Conservation (phyloP, 2,888 invertebrate genomes). For the Mythimna lalbum region DNA sequence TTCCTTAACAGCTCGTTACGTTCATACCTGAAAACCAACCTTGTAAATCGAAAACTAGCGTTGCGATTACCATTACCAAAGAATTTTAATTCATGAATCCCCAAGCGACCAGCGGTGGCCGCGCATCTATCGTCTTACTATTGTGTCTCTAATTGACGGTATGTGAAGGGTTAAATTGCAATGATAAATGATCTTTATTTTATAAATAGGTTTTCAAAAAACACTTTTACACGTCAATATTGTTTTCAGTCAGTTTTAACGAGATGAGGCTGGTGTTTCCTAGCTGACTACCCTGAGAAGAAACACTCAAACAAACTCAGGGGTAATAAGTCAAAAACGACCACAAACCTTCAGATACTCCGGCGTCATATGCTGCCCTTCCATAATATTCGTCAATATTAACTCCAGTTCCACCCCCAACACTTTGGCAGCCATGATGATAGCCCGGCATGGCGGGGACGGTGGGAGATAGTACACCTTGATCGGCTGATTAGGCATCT, state of each 20-base stretch:
- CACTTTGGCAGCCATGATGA: conserved; percentile 91
- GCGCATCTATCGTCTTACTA: too few species aligned
- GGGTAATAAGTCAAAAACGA: neutral
- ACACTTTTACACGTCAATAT: too few species aligned
- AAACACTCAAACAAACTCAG: too few species aligned
- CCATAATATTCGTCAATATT: conserved; percentile 90
- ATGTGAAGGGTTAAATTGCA: too few species aligned
- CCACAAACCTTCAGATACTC: conserved; percentile 92
- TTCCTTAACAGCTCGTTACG: neutral
- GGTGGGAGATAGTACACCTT: conserved; percentile 92
- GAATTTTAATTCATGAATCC: too few species aligned
- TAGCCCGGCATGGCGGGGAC: conserved; percentile 92
- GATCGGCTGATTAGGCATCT: conserved; percentile 85
- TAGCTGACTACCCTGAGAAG: too few species aligned
- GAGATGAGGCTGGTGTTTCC: too few species aligned
- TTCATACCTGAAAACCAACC: neutral
- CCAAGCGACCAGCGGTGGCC: too few species aligned
- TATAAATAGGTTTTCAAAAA: too few species aligned
- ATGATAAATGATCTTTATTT: too few species aligned
- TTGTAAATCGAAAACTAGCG: neutral
- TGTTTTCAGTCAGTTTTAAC: too few species aligned
- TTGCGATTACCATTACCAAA: neutral
- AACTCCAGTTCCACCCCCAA: conserved; percentile 92
- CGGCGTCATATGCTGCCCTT: conserved; percentile 91
- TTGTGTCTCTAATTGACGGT: too few species aligned